A percentile compares a stretch with the other conserved stretches of the same genome.
These are phyloP conservation scores for Drosophila varians DNA, from an alignment of 1,140 invertebrate genomes.

Conservation along the genomic window DNA sequence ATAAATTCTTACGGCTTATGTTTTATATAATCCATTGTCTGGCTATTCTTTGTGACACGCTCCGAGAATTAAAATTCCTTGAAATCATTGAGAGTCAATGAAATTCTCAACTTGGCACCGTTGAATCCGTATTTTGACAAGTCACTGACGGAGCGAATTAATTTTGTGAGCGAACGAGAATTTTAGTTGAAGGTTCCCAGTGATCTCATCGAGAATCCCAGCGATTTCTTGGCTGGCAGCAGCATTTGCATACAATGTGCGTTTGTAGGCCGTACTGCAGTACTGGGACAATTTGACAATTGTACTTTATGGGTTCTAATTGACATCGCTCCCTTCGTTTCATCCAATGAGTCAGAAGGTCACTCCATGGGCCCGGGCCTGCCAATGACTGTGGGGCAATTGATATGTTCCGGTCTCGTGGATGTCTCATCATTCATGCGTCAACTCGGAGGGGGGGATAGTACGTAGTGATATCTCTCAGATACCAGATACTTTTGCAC, in stretches of 20 bases:
- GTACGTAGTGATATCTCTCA: slow-evolving; percentile 9
- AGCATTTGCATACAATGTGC: slow-evolving; percentile 8
- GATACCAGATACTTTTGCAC: slow-evolving; percentile 18
- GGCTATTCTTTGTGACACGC: slow-evolving; percentile 3
- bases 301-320: slow-evolving; percentile 58
- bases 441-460: slow-evolving; percentile 20
- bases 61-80: slow-evolving; percentile 16
- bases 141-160: slow-evolving; percentile 25
- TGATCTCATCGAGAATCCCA: background rate
- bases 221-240: background rate
- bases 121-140: slow-evolving; percentile 10
- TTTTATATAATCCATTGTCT: slow-evolving; percentile 1
- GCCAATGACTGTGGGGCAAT: slow-evolving; percentile 40
- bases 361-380: slow-evolving; percentile 26
- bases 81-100: slow-evolving; percentile 22
- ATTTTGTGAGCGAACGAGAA: slow-evolving; percentile 23
- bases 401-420: slow-evolving; percentile 74
- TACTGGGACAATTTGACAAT: slow-evolving; percentile 50
- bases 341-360: slow-evolving; percentile 61
- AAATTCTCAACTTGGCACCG: slow-evolving; percentile 13
- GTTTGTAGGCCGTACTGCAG: slow-evolving; percentile 5
- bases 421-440: slow-evolving; percentile 44
- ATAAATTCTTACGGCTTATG: slow-evolving; percentile 1
- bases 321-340: slow-evolving; percentile 42
- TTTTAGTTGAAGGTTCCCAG: slow-evolving; percentile 16